These are phyloP conservation scores for Neodontobutis hainanensis DNA, from an alignment of 2,113 vertebrate species.

Conservation along the genomic window DNA sequence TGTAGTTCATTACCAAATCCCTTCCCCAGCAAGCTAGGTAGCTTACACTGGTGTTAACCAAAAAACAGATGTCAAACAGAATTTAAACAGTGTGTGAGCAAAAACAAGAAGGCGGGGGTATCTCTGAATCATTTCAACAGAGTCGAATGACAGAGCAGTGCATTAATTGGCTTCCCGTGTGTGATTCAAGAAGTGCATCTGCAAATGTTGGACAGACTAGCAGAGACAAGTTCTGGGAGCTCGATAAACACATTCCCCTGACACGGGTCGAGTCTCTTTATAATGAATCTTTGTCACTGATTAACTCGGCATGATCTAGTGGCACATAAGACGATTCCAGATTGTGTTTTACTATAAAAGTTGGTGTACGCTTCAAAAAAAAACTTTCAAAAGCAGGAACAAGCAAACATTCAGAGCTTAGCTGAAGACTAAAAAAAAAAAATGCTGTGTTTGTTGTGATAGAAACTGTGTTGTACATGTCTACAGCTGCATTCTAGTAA, in stretches of 20 bases:
- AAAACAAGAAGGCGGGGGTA: constrained; percentile 10
- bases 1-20: constrained; percentile 51
- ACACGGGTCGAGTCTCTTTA: constrained; percentile 27
- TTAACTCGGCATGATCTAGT: constrained; percentile 48
- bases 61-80: constrained; percentile 63
- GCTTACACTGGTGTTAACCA: constrained; percentile 40
- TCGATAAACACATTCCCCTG: constrained; percentile 50
- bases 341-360: constrained; percentile 24
- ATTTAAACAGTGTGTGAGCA: constrained; percentile 46
- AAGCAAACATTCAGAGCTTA: not conserved
- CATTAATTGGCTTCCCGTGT: constrained; percentile 40
- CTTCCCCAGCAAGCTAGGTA: constrained; percentile 37
- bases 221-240: constrained; percentile 56
- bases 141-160: constrained; percentile 51
- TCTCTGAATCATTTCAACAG: constrained; percentile 26
- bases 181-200: constrained; percentile 28
- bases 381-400: not conserved
- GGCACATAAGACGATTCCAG: constrained; percentile 29
- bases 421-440: not conserved
- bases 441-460: constrained; percentile 1
- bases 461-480: not conserved
- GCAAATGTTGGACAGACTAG: constrained; percentile 43
- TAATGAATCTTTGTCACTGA: constrained; percentile 55
- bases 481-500: constrained; percentile 13
- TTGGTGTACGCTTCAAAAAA: constrained; percentile 13